Base-by-base conservation (phyloP, 2,888 invertebrate genomes). In the Eledone cirrhosa region DNA sequence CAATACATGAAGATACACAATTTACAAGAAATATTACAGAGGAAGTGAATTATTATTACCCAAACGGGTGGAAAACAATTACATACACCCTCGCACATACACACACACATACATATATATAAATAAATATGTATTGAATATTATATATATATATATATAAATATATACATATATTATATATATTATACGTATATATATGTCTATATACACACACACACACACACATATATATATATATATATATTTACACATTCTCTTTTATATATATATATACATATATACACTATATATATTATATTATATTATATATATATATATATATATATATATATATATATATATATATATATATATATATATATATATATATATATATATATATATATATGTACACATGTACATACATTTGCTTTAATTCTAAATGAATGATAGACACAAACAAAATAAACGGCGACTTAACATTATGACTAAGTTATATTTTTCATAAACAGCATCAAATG, bases 321-420 rank as follows among this genome's bases (percentile, higher is more conserved):
- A 72, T 72, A 72, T 31, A 69, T 53, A 69, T 69, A 5, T 69
- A 72, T 72, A 72, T 72, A 72, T 27, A 72, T 72, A 31, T 29
- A 31, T 31, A 16, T 31, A 72, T 31, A 24, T 53, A 53, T 53
- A 53, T 53, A 53, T 53, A 53, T 63, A 63, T 63, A 63, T 63
- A 31, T 74, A 27, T 74, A 74, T 74, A 74, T 11, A 24, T 31
- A 74, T 74, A 74, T 74, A 74, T 31, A 74, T 74, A 31, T 74
- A 41, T n/a, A 33, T 41, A n/a, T 33, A 31, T 41, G 41, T 41
- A 47, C 33, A 33, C 0, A 31, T 13, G 16, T 19, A 69, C n/a
- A 19, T 14, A 19, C 3, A 14, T 16, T 29, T 22, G 16, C 16
- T 16, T 27, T 19, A 27, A 13, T 13, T 31, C 4, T 27, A 31